A percentile compares a stretch with the other conserved stretches of the same genome.
phyloP scores from a whole-genome alignment of 2,888 invertebrate genomes.

The Drosophila infuscata region DNA sequence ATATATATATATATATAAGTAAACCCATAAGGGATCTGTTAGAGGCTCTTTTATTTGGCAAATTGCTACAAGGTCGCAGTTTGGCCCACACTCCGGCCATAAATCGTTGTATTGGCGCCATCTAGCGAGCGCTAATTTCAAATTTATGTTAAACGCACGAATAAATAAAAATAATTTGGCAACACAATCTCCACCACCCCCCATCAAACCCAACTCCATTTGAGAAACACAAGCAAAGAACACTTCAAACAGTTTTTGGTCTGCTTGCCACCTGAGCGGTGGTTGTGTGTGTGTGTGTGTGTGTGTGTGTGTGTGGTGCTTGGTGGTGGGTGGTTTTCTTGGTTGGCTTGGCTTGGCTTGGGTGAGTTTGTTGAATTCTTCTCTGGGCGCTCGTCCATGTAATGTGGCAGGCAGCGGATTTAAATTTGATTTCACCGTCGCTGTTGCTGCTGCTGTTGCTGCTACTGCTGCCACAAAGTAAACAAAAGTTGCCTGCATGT shows the following conservation, averaged over 20 bases:
- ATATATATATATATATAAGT: not conserved
- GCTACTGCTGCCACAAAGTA: slow-evolving; percentile 52
- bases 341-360: slow-evolving; percentile 10
- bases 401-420: slow-evolving; percentile 65
- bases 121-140: slow-evolving; percentile 60
- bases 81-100: slow-evolving; percentile 18
- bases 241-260: slow-evolving; percentile 72
- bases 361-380: slow-evolving; percentile 37
- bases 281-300: slow-evolving; percentile 4
- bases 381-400: slow-evolving; percentile 51
- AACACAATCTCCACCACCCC: slow-evolving; percentile 4
- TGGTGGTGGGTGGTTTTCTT: slow-evolving; percentile 15
- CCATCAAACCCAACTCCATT: not conserved
- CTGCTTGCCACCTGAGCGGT: slow-evolving; percentile 52
- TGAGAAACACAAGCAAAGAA: slow-evolving; percentile 15
- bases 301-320: slow-evolving; percentile 1
- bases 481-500: slow-evolving; percentile 76
- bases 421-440: slow-evolving; percentile 72
- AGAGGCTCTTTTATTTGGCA: slow-evolving; percentile 21
- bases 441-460: not conserved
- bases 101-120: slow-evolving; percentile 59
- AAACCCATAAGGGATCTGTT: slow-evolving; percentile 9
- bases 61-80: slow-evolving; percentile 11
- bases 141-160: slow-evolving; percentile 71
- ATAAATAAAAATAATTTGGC: slow-evolving; percentile 80